phyloP scores from a whole-genome alignment of 2,797 vertebrate species.

The Danio albolineatus region DNA sequence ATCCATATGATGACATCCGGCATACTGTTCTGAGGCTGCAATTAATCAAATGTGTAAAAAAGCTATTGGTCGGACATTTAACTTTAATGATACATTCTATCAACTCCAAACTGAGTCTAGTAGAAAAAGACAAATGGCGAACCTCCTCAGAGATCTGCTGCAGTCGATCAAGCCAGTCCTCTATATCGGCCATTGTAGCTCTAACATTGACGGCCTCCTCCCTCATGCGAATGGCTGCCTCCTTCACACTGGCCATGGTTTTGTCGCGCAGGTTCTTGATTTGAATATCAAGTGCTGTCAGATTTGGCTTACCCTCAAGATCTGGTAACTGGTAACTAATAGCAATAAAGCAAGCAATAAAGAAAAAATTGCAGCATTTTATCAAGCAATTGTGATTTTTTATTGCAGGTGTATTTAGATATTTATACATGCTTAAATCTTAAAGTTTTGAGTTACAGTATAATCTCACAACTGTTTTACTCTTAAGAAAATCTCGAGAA shows the following conservation, averaged over 20 bases:
- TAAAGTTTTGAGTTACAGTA: too few relatives aligned
- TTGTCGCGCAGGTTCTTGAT: slow-evolving; percentile 87
- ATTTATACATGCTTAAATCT: too few relatives aligned
- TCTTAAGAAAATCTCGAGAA: too few relatives aligned
- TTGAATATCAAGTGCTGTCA: slow-evolving; percentile 92
- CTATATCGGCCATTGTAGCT: slow-evolving; percentile 86
- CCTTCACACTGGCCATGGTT: slow-evolving; percentile 78
- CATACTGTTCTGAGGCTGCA: slow-evolving; percentile 95
- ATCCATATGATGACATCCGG: slow-evolving; percentile 98
- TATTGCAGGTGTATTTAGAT: too few relatives aligned
- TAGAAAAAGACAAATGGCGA: background rate
- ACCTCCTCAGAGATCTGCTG: slow-evolving; percentile 90
- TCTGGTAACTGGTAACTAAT: slow-evolving; percentile 80
- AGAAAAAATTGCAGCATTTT: too few relatives aligned
- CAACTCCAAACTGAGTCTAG: background rate
- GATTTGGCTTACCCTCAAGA: slow-evolving; percentile 84
- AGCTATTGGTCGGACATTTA: background rate
- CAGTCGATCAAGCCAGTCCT: slow-evolving; percentile 89
- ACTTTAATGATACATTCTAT: background rate
- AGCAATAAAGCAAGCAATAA: too few relatives aligned
- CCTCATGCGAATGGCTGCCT: slow-evolving; percentile 84
- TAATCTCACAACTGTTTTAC: too few relatives aligned
- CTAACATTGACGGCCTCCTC: slow-evolving; percentile 83
- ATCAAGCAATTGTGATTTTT: too few relatives aligned
- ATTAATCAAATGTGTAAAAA: background rate